Conservation (phyloP, 2,888 invertebrate species). For the Agrilus cyanescens region DNA sequence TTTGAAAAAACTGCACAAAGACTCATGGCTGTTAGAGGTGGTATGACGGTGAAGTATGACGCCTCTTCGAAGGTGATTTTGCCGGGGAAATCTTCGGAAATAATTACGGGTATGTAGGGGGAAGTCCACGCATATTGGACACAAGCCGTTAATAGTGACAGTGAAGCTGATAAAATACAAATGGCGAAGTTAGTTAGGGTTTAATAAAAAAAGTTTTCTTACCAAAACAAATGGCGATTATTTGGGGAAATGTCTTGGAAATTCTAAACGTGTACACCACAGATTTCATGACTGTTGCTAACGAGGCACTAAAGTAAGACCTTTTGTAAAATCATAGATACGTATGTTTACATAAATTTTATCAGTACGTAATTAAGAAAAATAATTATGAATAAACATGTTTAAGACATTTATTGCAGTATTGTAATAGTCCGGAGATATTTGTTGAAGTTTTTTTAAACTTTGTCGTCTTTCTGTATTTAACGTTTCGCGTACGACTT, state of each 20-base stretch:
- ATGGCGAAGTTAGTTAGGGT: slow-evolving; percentile 5
- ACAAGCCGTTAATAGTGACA: slow-evolving; percentile 19
- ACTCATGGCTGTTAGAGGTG: slow-evolving; percentile 21
- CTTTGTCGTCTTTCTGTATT: too few species aligned
- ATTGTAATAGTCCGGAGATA: too few species aligned
- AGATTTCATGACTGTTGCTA: too few species aligned
- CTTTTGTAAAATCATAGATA: too few species aligned
- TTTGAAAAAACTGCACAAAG: slow-evolving; percentile 20
- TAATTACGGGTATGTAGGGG: slow-evolving; percentile 26
- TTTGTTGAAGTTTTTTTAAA: too few species aligned
- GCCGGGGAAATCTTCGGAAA: slow-evolving; percentile 20
- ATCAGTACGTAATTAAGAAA: too few species aligned
- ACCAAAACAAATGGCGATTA: slow-evolving; percentile 12
- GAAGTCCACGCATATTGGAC: slow-evolving; percentile 26
- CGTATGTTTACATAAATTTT: too few species aligned
- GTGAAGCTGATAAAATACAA: slow-evolving; percentile 12
- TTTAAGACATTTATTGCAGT: too few species aligned
- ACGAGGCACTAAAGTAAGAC: too few species aligned
- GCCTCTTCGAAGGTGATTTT: slow-evolving; percentile 24
- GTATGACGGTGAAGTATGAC: slow-evolving; percentile 26
- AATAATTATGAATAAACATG: too few species aligned
- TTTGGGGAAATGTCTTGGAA: slow-evolving; percentile 4
- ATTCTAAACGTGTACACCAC: too few species aligned
- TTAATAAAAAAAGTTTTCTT: slow-evolving; percentile 8
- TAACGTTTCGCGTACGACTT: too few species aligned